phyloP scores from a whole-genome alignment of 2,888 invertebrate species.

The Drosophila austrosaltans region DNA sequence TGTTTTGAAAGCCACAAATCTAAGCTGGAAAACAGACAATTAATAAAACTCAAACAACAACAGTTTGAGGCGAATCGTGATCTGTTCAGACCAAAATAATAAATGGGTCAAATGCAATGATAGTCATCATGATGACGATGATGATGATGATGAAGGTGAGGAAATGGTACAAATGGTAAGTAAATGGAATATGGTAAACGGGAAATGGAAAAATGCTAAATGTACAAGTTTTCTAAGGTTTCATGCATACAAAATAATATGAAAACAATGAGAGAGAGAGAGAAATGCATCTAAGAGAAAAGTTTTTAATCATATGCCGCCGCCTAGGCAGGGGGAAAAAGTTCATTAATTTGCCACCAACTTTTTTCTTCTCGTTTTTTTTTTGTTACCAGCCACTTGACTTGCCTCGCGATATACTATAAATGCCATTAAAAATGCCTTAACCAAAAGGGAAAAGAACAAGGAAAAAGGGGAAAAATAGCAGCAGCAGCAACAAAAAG shows the following conservation, averaged over 20 bases:
- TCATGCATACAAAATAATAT: conserved; percentile 37
- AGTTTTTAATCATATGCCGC: conserved; percentile 72
- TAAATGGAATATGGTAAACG: conserved; percentile 23
- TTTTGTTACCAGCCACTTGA: conserved; percentile 47
- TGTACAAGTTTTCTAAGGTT: conserved; percentile 35
- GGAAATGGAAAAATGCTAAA: conserved; percentile 10
- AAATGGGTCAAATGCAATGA: conserved; percentile 62
- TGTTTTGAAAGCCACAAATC: conserved; percentile 31
- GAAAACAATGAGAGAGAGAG: background rate
- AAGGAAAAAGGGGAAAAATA: background rate
- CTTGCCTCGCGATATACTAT: conserved; percentile 44
- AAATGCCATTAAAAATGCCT: conserved; percentile 48
- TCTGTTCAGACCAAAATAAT: conserved; percentile 37
- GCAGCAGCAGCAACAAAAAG: conserved; percentile 6
- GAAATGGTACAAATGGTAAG: conserved; percentile 40
- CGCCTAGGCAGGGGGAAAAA: conserved; percentile 39
- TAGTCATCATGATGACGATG: conserved; percentile 35
- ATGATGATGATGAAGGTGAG: conserved; percentile 35
- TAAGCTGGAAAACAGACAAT: conserved; percentile 43
- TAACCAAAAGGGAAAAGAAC: conserved; percentile 22
- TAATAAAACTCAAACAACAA: conserved; percentile 27
- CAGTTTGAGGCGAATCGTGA: conserved; percentile 53
- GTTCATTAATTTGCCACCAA: conserved; percentile 70
- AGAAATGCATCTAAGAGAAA: conserved; percentile 54
- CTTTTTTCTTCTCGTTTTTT: conserved; percentile 32